Evolutionary conservation across 1,140 invertebrate genomes (phyloP).

Genomic region (Gryon sp.): DNA sequence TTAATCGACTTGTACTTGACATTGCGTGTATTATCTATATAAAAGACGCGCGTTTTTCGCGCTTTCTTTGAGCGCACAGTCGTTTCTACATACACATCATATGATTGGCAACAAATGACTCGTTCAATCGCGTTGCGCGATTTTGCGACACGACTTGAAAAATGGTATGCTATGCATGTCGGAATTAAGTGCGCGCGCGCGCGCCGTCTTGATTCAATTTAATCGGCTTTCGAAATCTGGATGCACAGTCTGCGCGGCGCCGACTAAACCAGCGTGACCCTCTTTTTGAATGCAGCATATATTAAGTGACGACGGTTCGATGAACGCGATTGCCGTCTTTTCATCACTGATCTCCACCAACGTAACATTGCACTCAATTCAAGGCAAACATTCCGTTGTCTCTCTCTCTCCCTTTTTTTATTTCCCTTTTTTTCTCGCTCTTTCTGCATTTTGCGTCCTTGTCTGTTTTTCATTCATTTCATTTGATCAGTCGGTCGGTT

Average conservation of each 20-base stretch:
- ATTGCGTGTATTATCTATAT: too few relatives aligned
- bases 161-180: conserved; percentile 51
- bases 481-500: too few relatives aligned
- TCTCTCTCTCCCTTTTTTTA: conserved; percentile 15
- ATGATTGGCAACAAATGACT: conserved; percentile 56
- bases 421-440: conserved; percentile 7
- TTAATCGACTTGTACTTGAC: too few relatives aligned
- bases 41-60: too few relatives aligned
- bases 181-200: conserved; percentile 31
- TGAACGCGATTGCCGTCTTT: conserved; percentile 60
- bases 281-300: conserved; percentile 62
- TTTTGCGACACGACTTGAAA: conserved; percentile 49
- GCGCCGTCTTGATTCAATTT: conserved; percentile 61
- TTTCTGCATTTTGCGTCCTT: neutral
- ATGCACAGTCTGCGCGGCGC: conserved; percentile 65
- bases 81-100: too few relatives aligned
- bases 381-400: conserved; percentile 31
- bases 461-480: neutral
- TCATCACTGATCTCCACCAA: conserved; percentile 51
- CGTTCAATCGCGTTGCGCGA: conserved; percentile 52
- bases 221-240: conserved; percentile 66
- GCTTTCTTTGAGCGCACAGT: conserved; percentile 9
- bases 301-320: conserved; percentile 61
- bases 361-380: conserved; percentile 54
- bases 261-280: conserved; percentile 56